Base-by-base conservation (phyloP, 2,888 invertebrate species). In the Rhamnusium bicolor region DNA sequence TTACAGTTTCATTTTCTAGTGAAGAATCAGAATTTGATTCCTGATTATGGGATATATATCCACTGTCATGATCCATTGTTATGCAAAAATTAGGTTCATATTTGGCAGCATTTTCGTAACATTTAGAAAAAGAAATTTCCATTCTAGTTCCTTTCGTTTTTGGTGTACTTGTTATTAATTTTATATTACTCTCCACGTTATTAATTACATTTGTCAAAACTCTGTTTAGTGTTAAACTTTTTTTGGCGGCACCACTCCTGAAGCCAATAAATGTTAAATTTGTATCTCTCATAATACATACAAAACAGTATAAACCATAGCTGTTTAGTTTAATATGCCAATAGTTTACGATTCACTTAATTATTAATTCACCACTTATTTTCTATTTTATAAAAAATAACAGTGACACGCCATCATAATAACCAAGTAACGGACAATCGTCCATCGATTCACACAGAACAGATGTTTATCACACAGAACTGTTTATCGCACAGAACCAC, bases 1-100 rank as follows among this genome's bases (percentile, higher is more conserved):
- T 12, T 19, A 63, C 40, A 32, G 69, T 66, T 49, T 67, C 70
- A 29, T 67, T 78, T 73, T 83, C 82, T 6, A 49, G 24, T 24
- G 75, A 77, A 16, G 79, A 79, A 72, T 84, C 83, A 5, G 83
- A 81, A 72, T 85, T 86, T 14, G 87, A 86, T 80, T 87, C 87
- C 14, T 81, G 82, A 78, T 85, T 83, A 65, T 85, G 84, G n/a
- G 87, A 87, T 72, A 86, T 82, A 75, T 87, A 88, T 0, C 88
- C 88, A 80, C 87, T 87, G 78, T 88, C 88, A 73, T 85, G 84
- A 76, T 87, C 87, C 80, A 86, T 83, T 27, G 69, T 74, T 27
- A 79, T 73, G 7, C 61, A 54, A 53, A 72, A 65, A 56, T 54
- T 66, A 24, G 7, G 18, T 21, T 18, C 61, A 56, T 24, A 63